A percentile compares a stretch with the other conserved stretches of the same genome.
Conservation (phyloP, 2,113 vertebrate species). For the Microcebus ravelobensis region DNA sequence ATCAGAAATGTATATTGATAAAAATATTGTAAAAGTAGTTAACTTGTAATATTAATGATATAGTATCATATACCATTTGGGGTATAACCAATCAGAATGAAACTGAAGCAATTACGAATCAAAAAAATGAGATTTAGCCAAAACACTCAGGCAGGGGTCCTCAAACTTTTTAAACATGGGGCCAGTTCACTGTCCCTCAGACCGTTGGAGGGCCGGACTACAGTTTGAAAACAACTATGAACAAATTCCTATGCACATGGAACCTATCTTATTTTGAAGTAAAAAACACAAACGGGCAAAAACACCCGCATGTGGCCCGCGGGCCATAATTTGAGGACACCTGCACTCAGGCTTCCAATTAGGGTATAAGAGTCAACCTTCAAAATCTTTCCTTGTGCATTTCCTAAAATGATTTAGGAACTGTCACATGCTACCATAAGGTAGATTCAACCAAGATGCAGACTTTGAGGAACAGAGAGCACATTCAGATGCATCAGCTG, state of each 20-base stretch:
- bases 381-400: background rate
- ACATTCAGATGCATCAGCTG: background rate
- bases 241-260: too few relatives aligned
- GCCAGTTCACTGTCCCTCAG: too few relatives aligned
- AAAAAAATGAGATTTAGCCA: background rate
- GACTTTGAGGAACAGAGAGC: background rate
- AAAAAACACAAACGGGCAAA: too few relatives aligned
- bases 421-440: background rate
- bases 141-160: background rate
- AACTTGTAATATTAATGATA: background rate
- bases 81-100: background rate
- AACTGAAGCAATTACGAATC: background rate
- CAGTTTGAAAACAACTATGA: too few relatives aligned
- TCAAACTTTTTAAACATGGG: too few relatives aligned
- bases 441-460: fast-evolving
- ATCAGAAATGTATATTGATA: background rate
- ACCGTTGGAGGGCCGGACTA: too few relatives aligned
- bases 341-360: background rate
- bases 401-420: background rate
- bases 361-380: background rate
- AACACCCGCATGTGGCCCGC: too few relatives aligned
- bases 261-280: too few relatives aligned
- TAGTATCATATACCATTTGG: background rate
- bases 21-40: background rate
- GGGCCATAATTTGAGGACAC: too few relatives aligned